A percentile compares a stretch with the other conserved stretches of the same genome.
These are phyloP conservation scores for Vidua macroura DNA, from an alignment of 2,113 vertebrate species.

Conservation along the genomic window DNA sequence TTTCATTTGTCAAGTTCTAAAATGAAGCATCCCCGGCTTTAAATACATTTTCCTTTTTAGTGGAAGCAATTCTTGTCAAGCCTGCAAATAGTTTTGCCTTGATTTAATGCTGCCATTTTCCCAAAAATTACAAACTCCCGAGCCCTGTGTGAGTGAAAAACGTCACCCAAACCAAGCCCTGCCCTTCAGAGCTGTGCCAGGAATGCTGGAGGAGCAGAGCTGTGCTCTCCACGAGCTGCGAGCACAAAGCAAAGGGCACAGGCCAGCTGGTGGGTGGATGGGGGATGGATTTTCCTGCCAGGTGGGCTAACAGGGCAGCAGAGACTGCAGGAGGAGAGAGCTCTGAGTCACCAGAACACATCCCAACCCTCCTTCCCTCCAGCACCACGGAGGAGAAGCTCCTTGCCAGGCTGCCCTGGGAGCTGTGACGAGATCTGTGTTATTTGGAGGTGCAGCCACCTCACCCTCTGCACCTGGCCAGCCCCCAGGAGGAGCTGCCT, in stretches of 20 bases:
- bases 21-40: background rate
- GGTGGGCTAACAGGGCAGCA: slow-evolving; percentile 32
- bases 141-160: background rate
- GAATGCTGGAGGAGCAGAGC: background rate
- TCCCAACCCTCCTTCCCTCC: background rate
- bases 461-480: background rate
- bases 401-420: background rate
- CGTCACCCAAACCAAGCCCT: background rate
- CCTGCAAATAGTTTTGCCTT: background rate
- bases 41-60: background rate
- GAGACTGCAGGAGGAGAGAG: background rate
- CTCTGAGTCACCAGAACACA: background rate
- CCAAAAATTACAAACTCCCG: background rate
- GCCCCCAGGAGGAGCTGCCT: background rate
- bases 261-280: background rate
- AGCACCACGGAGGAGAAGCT: background rate
- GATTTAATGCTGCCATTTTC: background rate
- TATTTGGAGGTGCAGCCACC: background rate
- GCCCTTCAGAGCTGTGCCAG: background rate
- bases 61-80: background rate
- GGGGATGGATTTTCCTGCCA: background rate
- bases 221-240: background rate
- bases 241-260: background rate
- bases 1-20: background rate
- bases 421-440: background rate